Conservation (phyloP, 2,888 invertebrate species). For the Brassicogethes aeneus region DNA sequence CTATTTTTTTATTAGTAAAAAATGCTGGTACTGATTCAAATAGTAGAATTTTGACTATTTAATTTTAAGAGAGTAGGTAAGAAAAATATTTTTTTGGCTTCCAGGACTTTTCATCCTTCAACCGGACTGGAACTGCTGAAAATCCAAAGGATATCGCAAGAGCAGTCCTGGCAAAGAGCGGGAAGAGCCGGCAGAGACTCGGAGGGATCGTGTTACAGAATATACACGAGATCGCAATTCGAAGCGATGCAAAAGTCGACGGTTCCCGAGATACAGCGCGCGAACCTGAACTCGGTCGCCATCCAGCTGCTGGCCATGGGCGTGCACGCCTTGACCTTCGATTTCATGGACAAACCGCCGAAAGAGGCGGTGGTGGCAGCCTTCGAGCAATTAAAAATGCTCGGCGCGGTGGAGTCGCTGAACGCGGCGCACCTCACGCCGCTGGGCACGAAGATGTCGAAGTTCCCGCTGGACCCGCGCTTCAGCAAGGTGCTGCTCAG, state of each 20-base stretch:
- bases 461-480: constrained; percentile 87
- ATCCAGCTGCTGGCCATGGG: constrained; percentile 79
- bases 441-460: constrained; percentile 76
- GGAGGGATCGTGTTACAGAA: constrained; percentile 77
- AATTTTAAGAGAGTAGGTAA: too few relatives aligned
- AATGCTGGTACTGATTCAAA: too few relatives aligned
- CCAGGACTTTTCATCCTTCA: constrained; percentile 64
- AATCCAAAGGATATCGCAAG: constrained; percentile 76
- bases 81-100: constrained; percentile 7
- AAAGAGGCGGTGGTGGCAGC: constrained; percentile 59
- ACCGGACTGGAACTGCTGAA: constrained; percentile 78
- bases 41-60: too few relatives aligned
- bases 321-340: constrained; percentile 72
- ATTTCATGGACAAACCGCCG: constrained; percentile 84
- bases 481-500: constrained; percentile 67
- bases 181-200: constrained; percentile 87
- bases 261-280: constrained; percentile 79
- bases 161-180: constrained; percentile 88
- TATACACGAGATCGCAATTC: constrained; percentile 74
- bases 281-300: constrained; percentile 58
- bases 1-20: not conserved
- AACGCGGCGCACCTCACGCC: constrained; percentile 59
- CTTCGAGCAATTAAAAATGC: constrained; percentile 52
- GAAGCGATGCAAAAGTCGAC: constrained; percentile 60
- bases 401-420: constrained; percentile 60